Conservation (phyloP, 2,888 invertebrate genomes). For the Apamea monoglypha region DNA sequence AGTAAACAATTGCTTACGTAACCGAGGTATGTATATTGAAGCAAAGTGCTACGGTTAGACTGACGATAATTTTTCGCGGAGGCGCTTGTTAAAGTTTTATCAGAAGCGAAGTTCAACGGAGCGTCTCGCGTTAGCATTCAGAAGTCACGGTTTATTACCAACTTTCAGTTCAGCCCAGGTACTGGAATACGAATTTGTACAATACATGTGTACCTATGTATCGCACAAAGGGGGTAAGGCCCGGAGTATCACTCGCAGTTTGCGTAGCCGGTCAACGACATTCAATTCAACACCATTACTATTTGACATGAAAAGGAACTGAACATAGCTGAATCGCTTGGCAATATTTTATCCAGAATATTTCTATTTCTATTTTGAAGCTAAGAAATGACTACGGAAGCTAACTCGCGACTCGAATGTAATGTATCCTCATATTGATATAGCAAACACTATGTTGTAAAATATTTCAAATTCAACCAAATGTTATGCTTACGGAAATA, state of each 20-base stretch:
- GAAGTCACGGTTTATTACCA: conserved; percentile 81
- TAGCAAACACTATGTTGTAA: conserved; percentile 25
- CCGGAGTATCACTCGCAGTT: conserved; percentile 72
- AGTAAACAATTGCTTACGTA: conserved; percentile 58
- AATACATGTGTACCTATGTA: conserved; percentile 25
- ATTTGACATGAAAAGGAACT: conserved; percentile 84
- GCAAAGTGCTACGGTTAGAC: conserved; percentile 62
- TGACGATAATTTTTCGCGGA: conserved; percentile 70
- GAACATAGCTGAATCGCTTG: conserved; percentile 68
- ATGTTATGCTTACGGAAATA: conserved; percentile 11
- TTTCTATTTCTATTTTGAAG: conserved; percentile 67
- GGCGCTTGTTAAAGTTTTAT: conserved; percentile 76
- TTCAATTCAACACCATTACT: conserved; percentile 80
- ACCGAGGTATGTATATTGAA: conserved; percentile 53
- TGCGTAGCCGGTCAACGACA: conserved; percentile 83
- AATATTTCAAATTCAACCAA: conserved; percentile 40
- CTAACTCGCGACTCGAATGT: conserved; percentile 35
- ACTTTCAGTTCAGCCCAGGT: conserved; percentile 75
- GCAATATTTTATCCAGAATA: conserved; percentile 69
- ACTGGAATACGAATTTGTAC: conserved; percentile 53
- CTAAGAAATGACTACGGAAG: conserved; percentile 50
- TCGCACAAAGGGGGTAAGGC: conserved; percentile 40
- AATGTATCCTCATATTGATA: conserved; percentile 30
- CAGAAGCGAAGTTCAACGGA: conserved; percentile 76
- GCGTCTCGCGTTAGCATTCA: conserved; percentile 78